Percentiles rank a stretch among this genome's conserved stretches.
Evolutionary conservation across 2,888 invertebrate species (phyloP).

Genomic region (Lypha dubia): DNA sequence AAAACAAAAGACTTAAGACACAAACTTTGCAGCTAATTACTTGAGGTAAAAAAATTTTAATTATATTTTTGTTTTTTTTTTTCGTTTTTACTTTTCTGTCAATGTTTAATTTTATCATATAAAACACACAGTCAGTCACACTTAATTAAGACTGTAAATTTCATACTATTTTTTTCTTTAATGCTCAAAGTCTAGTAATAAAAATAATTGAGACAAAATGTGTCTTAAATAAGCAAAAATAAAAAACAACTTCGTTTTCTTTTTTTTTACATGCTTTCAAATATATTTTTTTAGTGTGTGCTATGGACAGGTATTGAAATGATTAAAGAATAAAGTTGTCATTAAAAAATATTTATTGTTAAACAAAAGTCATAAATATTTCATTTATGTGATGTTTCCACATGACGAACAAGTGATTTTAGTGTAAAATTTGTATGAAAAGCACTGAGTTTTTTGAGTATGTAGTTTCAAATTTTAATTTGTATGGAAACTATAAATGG

Average conservation of each 20-base stretch:
- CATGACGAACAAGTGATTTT: too few relatives aligned
- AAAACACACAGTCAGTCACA: conserved; percentile 21
- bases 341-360: background rate
- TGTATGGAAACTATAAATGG: too few relatives aligned
- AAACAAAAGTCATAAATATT: background rate
- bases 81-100: background rate
- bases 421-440: too few relatives aligned
- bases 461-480: too few relatives aligned
- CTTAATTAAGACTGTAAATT: conserved; percentile 24
- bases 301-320: conserved; percentile 15
- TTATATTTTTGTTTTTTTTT: background rate
- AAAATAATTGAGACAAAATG: background rate
- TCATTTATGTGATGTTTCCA: too few relatives aligned
- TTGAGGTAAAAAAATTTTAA: background rate
- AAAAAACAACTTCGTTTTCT: too few relatives aligned
- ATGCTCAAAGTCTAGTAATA: background rate
- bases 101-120: background rate
- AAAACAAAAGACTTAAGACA: conserved; percentile 42
- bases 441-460: too few relatives aligned
- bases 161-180: conserved; percentile 2
- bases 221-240: conserved; percentile 15
- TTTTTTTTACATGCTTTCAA: conserved; percentile 19
- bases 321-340: conserved; percentile 21
- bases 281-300: background rate
- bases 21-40: conserved; percentile 12